Evolutionary conservation across 2,797 vertebrate species (phyloP), one percentile per base, ranked within the genome.

Genomic region (Poeciliopsis gracilis): DNA sequence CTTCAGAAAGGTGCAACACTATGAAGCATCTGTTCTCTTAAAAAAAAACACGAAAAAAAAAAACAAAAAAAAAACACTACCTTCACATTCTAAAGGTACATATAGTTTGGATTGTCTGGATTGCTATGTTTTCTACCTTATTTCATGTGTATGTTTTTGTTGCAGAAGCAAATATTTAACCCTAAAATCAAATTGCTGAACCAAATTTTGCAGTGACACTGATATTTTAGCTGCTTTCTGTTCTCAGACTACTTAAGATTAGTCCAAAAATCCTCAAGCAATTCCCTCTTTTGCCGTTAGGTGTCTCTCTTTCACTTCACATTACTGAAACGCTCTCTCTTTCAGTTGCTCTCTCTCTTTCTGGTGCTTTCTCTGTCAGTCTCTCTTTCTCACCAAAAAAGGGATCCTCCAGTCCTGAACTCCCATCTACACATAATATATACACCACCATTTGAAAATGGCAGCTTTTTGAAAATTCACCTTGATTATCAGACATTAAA

Each of bases 381-480:
- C n/a, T 71, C 23, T 46, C 69, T 89, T 82, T 88, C 92, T 89
- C 89, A 86, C 91, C 57, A 41, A 86, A 75, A 69, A 73, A 73
- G 71, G 81, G 87, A 92, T 91, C 91, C 91, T 90, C 90, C 90
- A 86, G 83, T 94, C 85, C 89, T 89, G 84, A 91, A 89, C 92
- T 93, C 91, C 94, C 92, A 94, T 95, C 94, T 93, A 91, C 95
- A 96, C 94, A 96, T 96, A 96, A 96, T 96, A 95, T 96, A 96
- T 94, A 96, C 96, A 94, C 95, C 96, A 97, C 96, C 95, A 96
- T 97, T 97, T 97, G 96, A 97, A 98, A 98, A 98, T 97, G 97
- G 97, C 97, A 97, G 96, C 96, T 97, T 97, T 97, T 97, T 97
- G 96, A 97, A 97, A 97, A 97, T 97, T 97, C 97, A 97, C 97